A percentile compares a stretch with the other conserved stretches of the same genome.
Evolutionary conservation across 2,797 vertebrate species (phyloP).

Genomic region (Paratrypauchen microcephalus): DNA sequence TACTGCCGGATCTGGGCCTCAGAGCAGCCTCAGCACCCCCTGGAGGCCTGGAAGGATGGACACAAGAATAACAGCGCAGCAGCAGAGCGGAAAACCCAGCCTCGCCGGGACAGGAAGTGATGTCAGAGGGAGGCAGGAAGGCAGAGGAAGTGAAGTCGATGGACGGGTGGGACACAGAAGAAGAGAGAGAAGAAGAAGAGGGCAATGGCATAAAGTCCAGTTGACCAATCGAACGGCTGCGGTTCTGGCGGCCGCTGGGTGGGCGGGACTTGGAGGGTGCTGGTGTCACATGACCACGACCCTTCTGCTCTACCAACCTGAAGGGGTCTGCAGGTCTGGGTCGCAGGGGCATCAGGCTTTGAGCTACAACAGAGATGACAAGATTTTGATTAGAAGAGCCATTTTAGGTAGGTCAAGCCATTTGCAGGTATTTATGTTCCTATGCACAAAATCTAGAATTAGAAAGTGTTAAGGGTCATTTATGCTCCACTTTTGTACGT

Average conservation of each 20-base stretch:
- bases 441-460: not conserved
- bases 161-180: conserved; percentile 70
- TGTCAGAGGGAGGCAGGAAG: conserved; percentile 1
- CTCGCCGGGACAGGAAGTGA: conserved; percentile 36
- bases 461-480: not conserved
- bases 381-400: not conserved
- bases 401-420: not conserved
- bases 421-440: not conserved
- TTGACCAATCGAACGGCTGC: conserved; percentile 84
- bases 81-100: conserved; percentile 45
- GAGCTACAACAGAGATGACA: conserved; percentile 66
- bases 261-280: conserved; percentile 23
- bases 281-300: conserved; percentile 14
- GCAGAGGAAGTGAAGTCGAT: conserved; percentile 27
- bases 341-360: conserved; percentile 81
- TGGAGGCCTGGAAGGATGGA: conserved; percentile 48
- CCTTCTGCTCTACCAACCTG: conserved; percentile 84
- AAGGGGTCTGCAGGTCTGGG: conserved; percentile 85
- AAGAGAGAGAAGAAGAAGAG: conserved; percentile 47
- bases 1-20: conserved; percentile 52
- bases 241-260: conserved; percentile 75
- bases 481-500: too few relatives aligned
- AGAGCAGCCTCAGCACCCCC: conserved; percentile 25
- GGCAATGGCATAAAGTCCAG: conserved; percentile 71
- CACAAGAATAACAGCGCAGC: conserved; percentile 46